Conservation (phyloP, 2,888 invertebrate genomes). For the Gastracanthus pulcherrimus region DNA sequence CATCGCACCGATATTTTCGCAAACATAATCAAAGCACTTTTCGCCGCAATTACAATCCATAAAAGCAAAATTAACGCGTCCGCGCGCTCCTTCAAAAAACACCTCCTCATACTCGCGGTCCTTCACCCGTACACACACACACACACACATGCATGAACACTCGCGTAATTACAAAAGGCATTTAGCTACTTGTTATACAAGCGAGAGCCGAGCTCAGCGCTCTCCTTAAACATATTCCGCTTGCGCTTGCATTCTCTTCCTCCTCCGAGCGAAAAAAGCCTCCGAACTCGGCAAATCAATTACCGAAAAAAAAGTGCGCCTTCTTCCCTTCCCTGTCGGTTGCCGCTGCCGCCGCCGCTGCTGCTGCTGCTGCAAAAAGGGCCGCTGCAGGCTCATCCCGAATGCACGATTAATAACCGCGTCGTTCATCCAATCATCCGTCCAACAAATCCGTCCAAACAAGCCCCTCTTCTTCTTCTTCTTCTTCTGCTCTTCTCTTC, state of each 20-base stretch:
- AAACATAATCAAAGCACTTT: constrained; percentile 4
- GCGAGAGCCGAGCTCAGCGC: too few species aligned
- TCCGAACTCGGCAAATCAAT: constrained; percentile 49
- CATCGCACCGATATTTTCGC: too few species aligned
- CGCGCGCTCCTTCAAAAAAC: background rate
- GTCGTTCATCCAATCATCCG: constrained; percentile 54
- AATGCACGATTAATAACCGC: constrained; percentile 56
- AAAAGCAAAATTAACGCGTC: background rate
- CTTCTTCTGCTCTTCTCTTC: background rate
- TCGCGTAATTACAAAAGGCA: constrained; percentile 43
- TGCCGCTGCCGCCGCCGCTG: background rate
- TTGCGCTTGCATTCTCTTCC: background rate
- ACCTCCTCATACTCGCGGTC: background rate
- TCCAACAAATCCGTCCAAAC: constrained; percentile 57
- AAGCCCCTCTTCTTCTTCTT: constrained; percentile 29
- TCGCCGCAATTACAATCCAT: constrained; percentile 20
- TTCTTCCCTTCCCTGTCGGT: background rate
- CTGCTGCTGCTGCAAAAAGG: background rate
- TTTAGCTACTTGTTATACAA: constrained; percentile 47
- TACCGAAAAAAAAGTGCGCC: constrained; percentile 32
- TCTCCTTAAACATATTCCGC: background rate
- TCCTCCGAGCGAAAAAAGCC: background rate
- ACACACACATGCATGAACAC: background rate
- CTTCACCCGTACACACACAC: background rate
- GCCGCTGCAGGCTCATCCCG: constrained; percentile 38